Percentiles rank a stretch among this genome's conserved stretches.
Conservation (phyloP, 1,140 invertebrate genomes). For the Drosophila suzukii region DNA sequence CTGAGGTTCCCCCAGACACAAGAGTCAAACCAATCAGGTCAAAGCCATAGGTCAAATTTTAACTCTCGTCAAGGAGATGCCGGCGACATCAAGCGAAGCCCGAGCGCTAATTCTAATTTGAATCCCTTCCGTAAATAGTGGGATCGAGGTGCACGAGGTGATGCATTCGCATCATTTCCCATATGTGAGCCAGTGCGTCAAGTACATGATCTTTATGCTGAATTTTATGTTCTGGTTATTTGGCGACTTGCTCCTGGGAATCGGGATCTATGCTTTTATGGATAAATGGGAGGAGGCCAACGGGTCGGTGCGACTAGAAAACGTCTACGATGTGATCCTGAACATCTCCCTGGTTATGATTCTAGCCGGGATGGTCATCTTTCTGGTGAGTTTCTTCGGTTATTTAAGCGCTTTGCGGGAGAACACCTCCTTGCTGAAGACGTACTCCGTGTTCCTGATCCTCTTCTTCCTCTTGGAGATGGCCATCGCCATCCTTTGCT, state of each 20-base stretch:
- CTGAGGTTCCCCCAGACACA: not conserved
- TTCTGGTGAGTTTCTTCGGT: constrained; percentile 92
- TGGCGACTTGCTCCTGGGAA: constrained; percentile 91
- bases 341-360: constrained; percentile 96
- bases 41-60: no score
- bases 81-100: no score
- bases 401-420: constrained; percentile 96
- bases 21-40: no score
- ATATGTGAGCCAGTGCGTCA: constrained; percentile 92
- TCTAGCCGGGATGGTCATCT: constrained; percentile 93
- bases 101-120: no score
- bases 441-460: constrained; percentile 95
- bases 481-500: constrained; percentile 94
- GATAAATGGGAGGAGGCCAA: constrained; percentile 94
- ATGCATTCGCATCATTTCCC: constrained; percentile 87
- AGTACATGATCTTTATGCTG: constrained; percentile 96
- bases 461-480: constrained; percentile 96
- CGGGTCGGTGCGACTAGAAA: constrained; percentile 90
- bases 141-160: constrained; percentile 49
- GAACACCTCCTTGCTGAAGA: constrained; percentile 96
- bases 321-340: constrained; percentile 94
- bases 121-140: no score
- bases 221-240: constrained; percentile 97
- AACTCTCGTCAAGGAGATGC: no score
- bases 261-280: constrained; percentile 95